Evolutionary conservation across 2,888 invertebrate species (phyloP), one percentile per base, ranked within the genome.

Genomic region (Fabriciana adippe): DNA sequence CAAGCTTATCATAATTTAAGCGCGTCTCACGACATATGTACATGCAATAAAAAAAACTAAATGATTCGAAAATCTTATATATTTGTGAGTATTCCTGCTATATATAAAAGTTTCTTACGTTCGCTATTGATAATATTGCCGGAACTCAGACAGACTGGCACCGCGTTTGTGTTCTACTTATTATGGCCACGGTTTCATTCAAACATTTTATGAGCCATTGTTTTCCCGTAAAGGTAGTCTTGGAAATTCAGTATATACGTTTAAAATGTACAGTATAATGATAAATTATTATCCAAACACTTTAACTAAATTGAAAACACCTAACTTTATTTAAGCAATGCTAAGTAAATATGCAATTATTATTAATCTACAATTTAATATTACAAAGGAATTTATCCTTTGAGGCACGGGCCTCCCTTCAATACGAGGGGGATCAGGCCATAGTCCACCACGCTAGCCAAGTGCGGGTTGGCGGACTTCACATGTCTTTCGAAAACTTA

Each of bases 111-210:
- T 14, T 48, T 45, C 41, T 57, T 59, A 31, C 59, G 47, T 48
- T 48, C 6, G 13, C 48, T 48, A 59, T 31, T 26, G 48, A 48
- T 59, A 48, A 48, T n/a, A n/a, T 59, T 48, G n/a, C 59, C 48
- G 48, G 26, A 8, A 11, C 35, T 41, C 59, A 59, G 59, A 59
- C 48, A 59, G 16, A 13, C 48, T 48, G 59, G 59, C 59, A 59
- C 59, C 48, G 47, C 31, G 26, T 6, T n/a, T 14, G 47, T 48
- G 48, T 5, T 31, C 59, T n/a, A 59, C 59, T 59, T 59, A 2
- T 5, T 48, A 8, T n/a, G 3, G n/a, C 26, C 59, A 59, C 35
- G 35, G 8, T 41, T 41, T 8, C 26, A 26, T 26, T 59, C 48
- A 15, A 59, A 31, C 48, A 6, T 59, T 48, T 48, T 59, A 48